These are phyloP conservation scores for Egretta garzetta DNA, from an alignment of 2,113 vertebrate genomes.

Conservation along the genomic window DNA sequence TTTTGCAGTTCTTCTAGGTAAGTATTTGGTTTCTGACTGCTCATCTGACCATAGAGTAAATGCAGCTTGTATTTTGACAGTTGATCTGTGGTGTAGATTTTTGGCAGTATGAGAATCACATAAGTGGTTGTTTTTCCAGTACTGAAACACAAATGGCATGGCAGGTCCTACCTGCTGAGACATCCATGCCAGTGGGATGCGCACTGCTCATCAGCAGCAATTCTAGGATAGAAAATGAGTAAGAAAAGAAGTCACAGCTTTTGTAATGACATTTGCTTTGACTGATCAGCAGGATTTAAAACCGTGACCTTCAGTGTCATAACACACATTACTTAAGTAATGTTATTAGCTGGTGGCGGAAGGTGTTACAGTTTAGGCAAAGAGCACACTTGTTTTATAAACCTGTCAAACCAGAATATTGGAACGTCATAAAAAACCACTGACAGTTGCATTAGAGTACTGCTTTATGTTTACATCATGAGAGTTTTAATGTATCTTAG, in stretches of 20 bases:
- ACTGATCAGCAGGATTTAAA: constrained; percentile 17
- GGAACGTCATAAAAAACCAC: not conserved
- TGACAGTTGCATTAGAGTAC: not conserved
- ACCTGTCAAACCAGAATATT: not conserved
- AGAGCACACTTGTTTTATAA: not conserved
- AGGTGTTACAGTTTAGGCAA: not conserved
- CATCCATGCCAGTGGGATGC: not conserved
- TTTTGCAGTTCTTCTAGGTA: not conserved
- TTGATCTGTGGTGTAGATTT: not conserved
- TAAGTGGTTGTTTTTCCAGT: not conserved
- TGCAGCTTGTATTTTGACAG: not conserved
- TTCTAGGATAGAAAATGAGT: not conserved
- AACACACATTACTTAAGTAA: not conserved
- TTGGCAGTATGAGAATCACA: not conserved
- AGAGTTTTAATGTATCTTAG: not conserved
- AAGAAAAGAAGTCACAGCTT: not conserved
- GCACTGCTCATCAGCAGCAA: not conserved
- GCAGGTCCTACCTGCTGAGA: not conserved
- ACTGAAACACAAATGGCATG: not conserved
- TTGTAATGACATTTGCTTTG: not conserved
- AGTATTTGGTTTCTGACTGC: not conserved
- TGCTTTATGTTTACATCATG: not conserved
- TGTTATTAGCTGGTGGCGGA: not conserved
- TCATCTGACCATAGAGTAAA: not conserved
- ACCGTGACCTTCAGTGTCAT: not conserved